Evolutionary conservation across 2,888 invertebrate genomes (phyloP), one percentile per base, ranked within the genome.

Genomic region (Creontiades dilutus): DNA sequence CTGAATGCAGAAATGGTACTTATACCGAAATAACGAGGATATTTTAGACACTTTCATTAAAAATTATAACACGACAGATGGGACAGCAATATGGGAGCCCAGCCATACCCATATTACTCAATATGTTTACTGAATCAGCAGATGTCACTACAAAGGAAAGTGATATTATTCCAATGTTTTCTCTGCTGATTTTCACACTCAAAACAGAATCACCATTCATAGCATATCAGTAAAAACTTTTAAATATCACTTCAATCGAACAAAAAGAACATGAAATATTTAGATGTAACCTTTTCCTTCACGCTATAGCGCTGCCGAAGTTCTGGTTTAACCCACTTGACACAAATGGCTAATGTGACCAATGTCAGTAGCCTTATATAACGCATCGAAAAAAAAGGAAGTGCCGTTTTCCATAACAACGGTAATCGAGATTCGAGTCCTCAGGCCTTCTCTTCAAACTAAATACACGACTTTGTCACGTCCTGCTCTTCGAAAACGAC

Each of bases 321-420:
- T 68, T 23, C 23, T 23, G 23, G 23, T 68, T 68, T 68, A 7
- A 23, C 14, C 68, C 23, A 68, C 68, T 23, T 23, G 68, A 68
- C 68, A 27, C 68, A 68, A 68, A 68, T 68, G 68, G 23, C 68
- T 68, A 68, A 68, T 68, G 23, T 23, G 68, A 27, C 68, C 19
- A 11, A 27, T 7, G 19, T 23, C 3, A 23, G 23, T 23, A 12
- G 37, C 23, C 23, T 68, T 68, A 68, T 68, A 68, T 68, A 68
- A 68, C 68, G 68, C 12, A 68, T 23, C 11, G 11, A 68, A 68
- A 68, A 27, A 68, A 68, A 68, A 27, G 68, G 27, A 68, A 27
- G 23, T 23, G 23, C 23, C 12, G 19, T 68, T 68, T 68, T 68
- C 68, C 27, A 68, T 68, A 68, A 68, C 68, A 23, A 68, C 68